phyloP scores from a whole-genome alignment of 2,113 vertebrate species.

The Seriola rivoliana region DNA sequence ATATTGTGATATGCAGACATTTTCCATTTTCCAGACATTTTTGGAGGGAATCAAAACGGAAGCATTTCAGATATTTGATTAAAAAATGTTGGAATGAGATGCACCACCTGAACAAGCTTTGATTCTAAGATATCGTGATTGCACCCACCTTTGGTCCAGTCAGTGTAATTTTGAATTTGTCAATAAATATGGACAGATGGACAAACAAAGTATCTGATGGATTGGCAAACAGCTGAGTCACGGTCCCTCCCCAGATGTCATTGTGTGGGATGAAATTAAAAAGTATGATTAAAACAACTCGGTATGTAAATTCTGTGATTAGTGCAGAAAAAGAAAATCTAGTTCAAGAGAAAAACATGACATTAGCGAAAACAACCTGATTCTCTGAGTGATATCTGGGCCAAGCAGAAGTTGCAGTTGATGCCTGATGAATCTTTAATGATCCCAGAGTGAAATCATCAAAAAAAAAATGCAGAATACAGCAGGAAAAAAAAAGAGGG shows the following conservation, averaged over 20 bases:
- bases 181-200: neutral
- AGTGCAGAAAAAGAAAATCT: slow-evolving; percentile 34
- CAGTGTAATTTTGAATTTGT: neutral
- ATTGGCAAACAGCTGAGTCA: slow-evolving; percentile 19
- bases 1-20: no score
- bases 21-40: no score
- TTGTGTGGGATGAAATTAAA: slow-evolving; percentile 9
- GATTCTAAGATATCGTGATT: neutral
- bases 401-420: slow-evolving; percentile 32
- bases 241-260: neutral
- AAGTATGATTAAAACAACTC: slow-evolving; percentile 16
- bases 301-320: slow-evolving; percentile 13
- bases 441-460: slow-evolving; percentile 50
- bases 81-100: no score
- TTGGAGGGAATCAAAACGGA: no score
- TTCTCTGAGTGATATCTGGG: slow-evolving; percentile 57
- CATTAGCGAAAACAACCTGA: slow-evolving; percentile 2
- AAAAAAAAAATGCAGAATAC: slow-evolving; percentile 23
- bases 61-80: no score
- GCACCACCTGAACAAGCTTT: no score
- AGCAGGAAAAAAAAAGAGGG: slow-evolving; percentile 13
- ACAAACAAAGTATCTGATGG: neutral
- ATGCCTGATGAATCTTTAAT: slow-evolving; percentile 65
- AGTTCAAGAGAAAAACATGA: slow-evolving; percentile 11
- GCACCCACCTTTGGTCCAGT: no score